Evolutionary conservation across 1,140 invertebrate genomes (phyloP).

Genomic region (Ephestia elutella): DNA sequence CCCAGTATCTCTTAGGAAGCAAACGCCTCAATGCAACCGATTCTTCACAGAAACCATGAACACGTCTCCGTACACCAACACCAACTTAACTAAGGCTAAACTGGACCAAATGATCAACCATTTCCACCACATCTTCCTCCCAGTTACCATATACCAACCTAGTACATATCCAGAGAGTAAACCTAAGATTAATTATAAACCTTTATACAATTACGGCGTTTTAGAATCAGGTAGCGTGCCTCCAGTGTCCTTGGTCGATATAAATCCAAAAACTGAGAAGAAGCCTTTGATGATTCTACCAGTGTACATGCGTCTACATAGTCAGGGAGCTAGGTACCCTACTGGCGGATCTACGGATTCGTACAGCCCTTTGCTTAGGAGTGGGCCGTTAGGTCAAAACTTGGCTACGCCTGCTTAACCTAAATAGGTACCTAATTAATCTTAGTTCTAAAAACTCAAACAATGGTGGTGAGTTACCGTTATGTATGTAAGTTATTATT

Average conservation of each 20-base stretch:
- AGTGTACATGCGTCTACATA: slow-evolving; percentile 31
- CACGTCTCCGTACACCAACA: slow-evolving; percentile 16
- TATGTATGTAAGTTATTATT: no score
- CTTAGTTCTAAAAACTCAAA: no score
- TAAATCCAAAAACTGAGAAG: slow-evolving; percentile 24
- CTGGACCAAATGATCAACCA: slow-evolving; percentile 28
- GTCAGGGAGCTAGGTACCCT: background rate
- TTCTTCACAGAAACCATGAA: slow-evolving; percentile 36
- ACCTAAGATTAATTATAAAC: slow-evolving; percentile 16
- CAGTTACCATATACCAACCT: slow-evolving; percentile 1
- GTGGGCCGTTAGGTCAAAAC: slow-evolving; percentile 4
- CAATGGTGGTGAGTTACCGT: no score
- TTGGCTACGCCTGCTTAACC: background rate
- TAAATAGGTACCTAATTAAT: background rate
- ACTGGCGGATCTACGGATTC: background rate
- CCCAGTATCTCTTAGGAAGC: slow-evolving; percentile 35
- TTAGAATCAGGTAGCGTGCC: slow-evolving; percentile 35
- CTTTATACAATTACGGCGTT: slow-evolving; percentile 39
- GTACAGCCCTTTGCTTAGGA: slow-evolving; percentile 27
- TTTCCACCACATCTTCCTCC: slow-evolving; percentile 33
- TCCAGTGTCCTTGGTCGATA: slow-evolving; percentile 32
- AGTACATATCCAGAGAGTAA: background rate
- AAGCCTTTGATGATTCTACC: slow-evolving; percentile 39
- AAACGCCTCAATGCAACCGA: slow-evolving; percentile 32
- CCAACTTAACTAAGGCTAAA: slow-evolving; percentile 24